Evolutionary conservation across 1,140 invertebrate genomes (phyloP).

Genomic region (Cotesia glomerata): DNA sequence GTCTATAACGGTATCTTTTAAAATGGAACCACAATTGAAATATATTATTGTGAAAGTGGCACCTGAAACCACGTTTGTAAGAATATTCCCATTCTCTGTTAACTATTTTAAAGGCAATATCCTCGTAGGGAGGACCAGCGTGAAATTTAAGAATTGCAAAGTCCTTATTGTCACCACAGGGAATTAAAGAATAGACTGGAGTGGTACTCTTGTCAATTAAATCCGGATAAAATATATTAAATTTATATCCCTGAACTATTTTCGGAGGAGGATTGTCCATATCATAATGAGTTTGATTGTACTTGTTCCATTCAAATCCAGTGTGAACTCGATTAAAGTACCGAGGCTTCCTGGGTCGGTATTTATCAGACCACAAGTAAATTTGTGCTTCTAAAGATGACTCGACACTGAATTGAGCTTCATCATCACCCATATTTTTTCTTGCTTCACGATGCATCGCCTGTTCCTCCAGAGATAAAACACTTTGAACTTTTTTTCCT

Average conservation of each 20-base stretch:
- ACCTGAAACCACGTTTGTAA: slow-evolving; percentile 96
- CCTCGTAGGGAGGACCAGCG: slow-evolving; percentile 98
- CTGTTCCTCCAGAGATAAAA: slow-evolving; percentile 66
- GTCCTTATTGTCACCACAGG: slow-evolving; percentile 90
- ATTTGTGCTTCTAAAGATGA: slow-evolving; percentile 83
- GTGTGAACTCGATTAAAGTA: slow-evolving; percentile 97
- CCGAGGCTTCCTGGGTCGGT: slow-evolving; percentile 93
- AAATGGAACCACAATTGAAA: slow-evolving; percentile 99
- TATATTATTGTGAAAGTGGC: slow-evolving; percentile 99
- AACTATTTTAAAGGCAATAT: slow-evolving; percentile 99
- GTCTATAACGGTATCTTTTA: slow-evolving; percentile 94
- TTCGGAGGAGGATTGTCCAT: slow-evolving; percentile 99
- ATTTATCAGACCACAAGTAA: slow-evolving; percentile 98
- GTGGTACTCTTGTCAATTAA: slow-evolving; percentile 94
- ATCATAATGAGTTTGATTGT: slow-evolving; percentile 99
- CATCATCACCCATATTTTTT: slow-evolving; percentile 88
- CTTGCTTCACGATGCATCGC: slow-evolving; percentile 79
- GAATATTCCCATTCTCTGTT: slow-evolving; percentile 99
- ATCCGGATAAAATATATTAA: slow-evolving; percentile 99
- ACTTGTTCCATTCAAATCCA: slow-evolving; percentile 99
- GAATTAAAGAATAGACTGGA: slow-evolving; percentile 92
- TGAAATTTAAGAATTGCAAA: slow-evolving; percentile 95
- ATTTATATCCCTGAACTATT: slow-evolving; percentile 99
- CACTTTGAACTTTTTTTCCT: slow-evolving; percentile 66
- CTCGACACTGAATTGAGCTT: slow-evolving; percentile 93